Conservation (phyloP, 2,113 vertebrate genomes). For the Psammodynastes pulverulentus region DNA sequence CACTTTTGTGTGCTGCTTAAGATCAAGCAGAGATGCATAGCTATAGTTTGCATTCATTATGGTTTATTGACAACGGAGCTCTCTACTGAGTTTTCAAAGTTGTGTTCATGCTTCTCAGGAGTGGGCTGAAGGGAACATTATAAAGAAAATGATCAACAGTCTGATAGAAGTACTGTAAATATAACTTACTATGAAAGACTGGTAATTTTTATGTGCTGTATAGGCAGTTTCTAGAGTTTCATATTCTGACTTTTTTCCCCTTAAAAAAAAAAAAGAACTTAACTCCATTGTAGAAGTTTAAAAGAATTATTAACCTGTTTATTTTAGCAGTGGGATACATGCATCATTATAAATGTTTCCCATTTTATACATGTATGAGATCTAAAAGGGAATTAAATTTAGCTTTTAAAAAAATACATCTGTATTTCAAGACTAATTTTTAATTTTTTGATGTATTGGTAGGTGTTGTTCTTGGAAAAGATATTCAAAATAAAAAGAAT, state of each 20-base stretch:
- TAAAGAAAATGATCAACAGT: not conserved
- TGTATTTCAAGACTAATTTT: not conserved
- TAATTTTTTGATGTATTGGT: not conserved
- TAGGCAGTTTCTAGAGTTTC: not conserved
- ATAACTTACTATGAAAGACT: not conserved
- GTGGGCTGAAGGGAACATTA: not conserved
- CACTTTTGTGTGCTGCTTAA: not conserved
- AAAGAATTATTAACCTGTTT: not conserved
- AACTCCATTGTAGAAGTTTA: not conserved
- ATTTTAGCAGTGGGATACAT: not conserved
- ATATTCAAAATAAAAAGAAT: not conserved
- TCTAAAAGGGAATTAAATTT: constrained; percentile 8
- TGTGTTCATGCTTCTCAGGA: not conserved
- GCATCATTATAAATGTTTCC: not conserved
- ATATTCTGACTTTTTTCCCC: not conserved
- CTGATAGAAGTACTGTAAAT: not conserved
- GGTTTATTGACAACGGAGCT: not conserved
- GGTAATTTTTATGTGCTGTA: not conserved
- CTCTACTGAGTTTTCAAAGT: not conserved
- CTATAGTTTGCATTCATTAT: not conserved
- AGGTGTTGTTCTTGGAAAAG: not conserved
- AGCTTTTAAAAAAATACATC: not conserved
- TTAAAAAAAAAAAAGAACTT: accelerated
- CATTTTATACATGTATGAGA: not conserved
- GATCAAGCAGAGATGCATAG: not conserved